phyloP scores from a whole-genome alignment of 2,797 vertebrate species.

The Allobates femoralis region DNA sequence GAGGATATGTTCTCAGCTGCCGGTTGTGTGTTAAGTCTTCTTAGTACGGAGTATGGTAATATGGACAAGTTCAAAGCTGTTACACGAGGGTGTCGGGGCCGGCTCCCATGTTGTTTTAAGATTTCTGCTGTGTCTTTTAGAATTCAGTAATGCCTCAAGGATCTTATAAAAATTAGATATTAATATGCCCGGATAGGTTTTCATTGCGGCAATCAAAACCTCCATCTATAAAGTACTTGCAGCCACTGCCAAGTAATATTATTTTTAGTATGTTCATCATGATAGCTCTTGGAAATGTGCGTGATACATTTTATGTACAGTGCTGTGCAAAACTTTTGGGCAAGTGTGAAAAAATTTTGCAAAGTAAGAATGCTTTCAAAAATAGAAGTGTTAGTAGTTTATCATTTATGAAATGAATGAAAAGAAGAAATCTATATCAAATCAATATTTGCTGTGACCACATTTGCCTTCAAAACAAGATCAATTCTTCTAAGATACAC shows the following conservation, averaged over 20 bases:
- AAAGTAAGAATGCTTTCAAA: too few species aligned
- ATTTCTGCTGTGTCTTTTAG: neutral
- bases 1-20: slow-evolving; percentile 20
- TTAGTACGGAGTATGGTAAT: slow-evolving; percentile 27
- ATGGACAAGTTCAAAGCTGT: slow-evolving; percentile 33
- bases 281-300: neutral
- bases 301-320: neutral
- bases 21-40: slow-evolving; percentile 4
- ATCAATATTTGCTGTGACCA: too few species aligned
- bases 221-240: neutral
- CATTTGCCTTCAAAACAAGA: too few species aligned
- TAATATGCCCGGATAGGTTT: slow-evolving; percentile 15
- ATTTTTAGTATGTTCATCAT: slow-evolving; percentile 10
- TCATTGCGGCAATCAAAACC: neutral
- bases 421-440: too few species aligned
- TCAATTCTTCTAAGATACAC: too few species aligned
- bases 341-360: too few species aligned
- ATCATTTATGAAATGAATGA: too few species aligned
- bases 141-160: slow-evolving; percentile 38
- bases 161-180: slow-evolving; percentile 10
- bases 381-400: too few species aligned
- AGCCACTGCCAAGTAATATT: neutral
- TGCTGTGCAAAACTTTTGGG: too few species aligned
- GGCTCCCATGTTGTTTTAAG: neutral
- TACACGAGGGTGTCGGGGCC: neutral